A percentile compares a stretch with the other conserved stretches of the same genome.
Conservation (phyloP, 2,797 vertebrate species). For the Myiotriccus ornatus region DNA sequence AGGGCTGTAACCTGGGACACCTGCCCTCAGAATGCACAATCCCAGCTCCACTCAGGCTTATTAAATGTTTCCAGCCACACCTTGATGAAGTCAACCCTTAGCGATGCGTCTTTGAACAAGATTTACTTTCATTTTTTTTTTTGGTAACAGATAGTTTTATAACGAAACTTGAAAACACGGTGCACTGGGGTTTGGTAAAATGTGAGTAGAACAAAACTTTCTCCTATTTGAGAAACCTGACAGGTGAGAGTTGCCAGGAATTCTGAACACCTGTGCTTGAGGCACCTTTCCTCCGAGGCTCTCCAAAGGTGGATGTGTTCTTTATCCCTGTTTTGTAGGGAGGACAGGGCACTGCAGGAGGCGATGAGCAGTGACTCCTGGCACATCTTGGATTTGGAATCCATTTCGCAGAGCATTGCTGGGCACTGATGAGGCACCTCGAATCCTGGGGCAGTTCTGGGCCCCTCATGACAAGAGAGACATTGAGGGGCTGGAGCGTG, state of each 20-base stretch:
- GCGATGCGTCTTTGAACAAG: not conserved
- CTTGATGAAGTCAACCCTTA: constrained; percentile 17
- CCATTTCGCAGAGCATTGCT: not conserved
- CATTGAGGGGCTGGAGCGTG: not conserved
- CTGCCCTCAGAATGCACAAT: not conserved
- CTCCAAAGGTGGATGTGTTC: not conserved
- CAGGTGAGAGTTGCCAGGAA: not conserved
- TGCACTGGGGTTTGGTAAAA: not conserved
- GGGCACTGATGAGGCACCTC: not conserved
- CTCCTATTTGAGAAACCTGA: not conserved
- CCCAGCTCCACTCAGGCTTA: not conserved
- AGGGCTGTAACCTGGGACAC: not conserved
- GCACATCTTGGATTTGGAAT: not conserved
- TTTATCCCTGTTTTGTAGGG: not conserved
- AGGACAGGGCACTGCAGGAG: not conserved
- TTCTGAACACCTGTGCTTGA: not conserved
- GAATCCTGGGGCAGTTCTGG: not conserved
- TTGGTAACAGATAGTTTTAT: not conserved
- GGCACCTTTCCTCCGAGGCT: not conserved
- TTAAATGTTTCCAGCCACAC: constrained; percentile 19
- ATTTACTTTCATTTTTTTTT: not conserved
- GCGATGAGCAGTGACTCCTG: not conserved
- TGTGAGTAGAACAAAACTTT: not conserved
- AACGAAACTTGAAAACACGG: fast-evolving
- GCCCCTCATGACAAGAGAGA: not conserved